Conservation (phyloP, 2,888 invertebrate genomes). For the Hirtodrosophila histrioides region DNA sequence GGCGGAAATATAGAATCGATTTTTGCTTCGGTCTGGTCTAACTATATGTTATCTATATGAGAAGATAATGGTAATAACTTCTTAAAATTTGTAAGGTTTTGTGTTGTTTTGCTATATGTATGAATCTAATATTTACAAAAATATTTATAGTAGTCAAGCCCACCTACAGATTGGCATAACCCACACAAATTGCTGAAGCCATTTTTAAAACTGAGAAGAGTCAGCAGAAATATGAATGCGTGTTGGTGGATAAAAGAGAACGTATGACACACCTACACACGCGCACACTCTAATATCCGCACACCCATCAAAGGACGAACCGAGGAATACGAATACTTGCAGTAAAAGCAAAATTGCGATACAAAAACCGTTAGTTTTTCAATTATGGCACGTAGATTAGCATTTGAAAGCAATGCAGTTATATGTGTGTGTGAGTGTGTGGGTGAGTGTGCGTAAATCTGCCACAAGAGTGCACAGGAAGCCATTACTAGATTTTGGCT, state of each 20-base stretch:
- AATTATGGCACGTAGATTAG: constrained; percentile 78
- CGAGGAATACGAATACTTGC: constrained; percentile 54
- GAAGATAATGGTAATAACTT: too few species aligned
- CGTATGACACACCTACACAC: constrained; percentile 17
- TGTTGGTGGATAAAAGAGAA: constrained; percentile 42
- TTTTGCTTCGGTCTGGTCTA: too few species aligned
- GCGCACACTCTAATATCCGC: neutral
- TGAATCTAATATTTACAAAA: too few species aligned
- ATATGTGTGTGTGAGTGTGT: constrained; percentile 10
- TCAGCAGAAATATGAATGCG: constrained; percentile 63
- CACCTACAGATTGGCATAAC: neutral
- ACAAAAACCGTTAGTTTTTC: constrained; percentile 77
- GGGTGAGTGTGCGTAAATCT: constrained; percentile 64
- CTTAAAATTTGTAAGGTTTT: too few species aligned
- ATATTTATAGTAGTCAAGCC: too few species aligned
- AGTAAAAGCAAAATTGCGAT: constrained; percentile 74
- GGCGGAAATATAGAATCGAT: too few species aligned
- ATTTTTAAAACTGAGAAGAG: constrained; percentile 42
- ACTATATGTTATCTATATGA: too few species aligned
- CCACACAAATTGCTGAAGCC: constrained; percentile 4
- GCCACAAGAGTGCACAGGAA: constrained; percentile 27
- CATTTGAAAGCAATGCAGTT: constrained; percentile 66
- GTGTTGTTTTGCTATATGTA: too few species aligned
- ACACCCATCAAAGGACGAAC: constrained; percentile 6
- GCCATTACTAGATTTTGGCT: constrained; percentile 70